Evolutionary conservation across 2,797 vertebrate genomes (phyloP).

Genomic region (Coregonus sp.): DNA sequence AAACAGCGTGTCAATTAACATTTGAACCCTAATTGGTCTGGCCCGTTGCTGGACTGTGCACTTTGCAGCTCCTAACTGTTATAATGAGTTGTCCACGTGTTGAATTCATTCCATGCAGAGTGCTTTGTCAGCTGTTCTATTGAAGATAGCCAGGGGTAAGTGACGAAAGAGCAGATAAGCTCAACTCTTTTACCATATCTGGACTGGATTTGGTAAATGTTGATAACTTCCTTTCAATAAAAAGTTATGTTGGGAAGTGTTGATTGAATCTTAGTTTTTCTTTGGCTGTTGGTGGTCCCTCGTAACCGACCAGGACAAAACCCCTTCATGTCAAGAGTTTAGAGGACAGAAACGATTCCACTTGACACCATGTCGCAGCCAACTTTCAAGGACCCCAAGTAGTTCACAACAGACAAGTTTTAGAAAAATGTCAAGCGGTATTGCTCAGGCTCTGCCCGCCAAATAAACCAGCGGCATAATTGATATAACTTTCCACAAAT

Average conservation of each 20-base stretch:
- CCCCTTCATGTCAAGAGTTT: neutral
- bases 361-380: too few species aligned
- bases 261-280: neutral
- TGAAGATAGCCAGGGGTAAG: conserved; percentile 7
- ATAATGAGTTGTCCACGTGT: conserved; percentile 6
- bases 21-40: conserved; percentile 39
- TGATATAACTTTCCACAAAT: neutral
- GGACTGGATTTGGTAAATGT: neutral
- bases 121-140: conserved; percentile 12
- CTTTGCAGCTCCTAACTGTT: conserved; percentile 5
- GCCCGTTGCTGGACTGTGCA: conserved; percentile 13
- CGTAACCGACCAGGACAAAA: neutral
- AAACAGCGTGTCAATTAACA: conserved; percentile 19
- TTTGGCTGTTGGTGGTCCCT: neutral
- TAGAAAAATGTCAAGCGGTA: too few species aligned
- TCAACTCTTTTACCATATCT: neutral
- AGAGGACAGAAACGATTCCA: too few species aligned
- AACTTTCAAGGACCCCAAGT: too few species aligned
- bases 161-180: neutral
- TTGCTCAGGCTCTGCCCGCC: neutral
- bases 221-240: neutral
- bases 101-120: neutral
- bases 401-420: too few species aligned
- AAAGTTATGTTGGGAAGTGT: neutral
- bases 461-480: neutral